phyloP scores from a whole-genome alignment of 2,888 invertebrate species.

The Morpho achilles region DNA sequence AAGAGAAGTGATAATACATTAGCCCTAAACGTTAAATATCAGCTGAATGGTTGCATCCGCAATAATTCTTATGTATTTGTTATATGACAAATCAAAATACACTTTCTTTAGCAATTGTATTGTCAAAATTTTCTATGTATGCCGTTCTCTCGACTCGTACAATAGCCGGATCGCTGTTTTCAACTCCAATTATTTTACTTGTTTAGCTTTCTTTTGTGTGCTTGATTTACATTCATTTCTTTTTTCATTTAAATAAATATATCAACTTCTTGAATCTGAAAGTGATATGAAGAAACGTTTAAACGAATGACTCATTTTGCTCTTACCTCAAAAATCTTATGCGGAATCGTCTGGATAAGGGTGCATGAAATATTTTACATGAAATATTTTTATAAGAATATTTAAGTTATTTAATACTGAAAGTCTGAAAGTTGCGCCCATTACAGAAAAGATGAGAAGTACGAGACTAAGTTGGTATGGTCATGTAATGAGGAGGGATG shows the following conservation, averaged over 20 bases:
- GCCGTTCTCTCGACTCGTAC: constrained; percentile 41
- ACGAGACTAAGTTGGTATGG: no score
- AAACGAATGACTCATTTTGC: constrained; percentile 26
- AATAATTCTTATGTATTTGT: constrained; percentile 25
- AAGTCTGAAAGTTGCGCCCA: no score
- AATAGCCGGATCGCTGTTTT: constrained; percentile 38
- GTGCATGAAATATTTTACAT: constrained; percentile 21
- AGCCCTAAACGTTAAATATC: no score
- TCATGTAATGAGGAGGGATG: no score
- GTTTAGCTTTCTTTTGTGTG: constrained; percentile 17
- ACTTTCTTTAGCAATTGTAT: constrained; percentile 69
- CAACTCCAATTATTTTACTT: constrained; percentile 10
- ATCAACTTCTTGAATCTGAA: constrained; percentile 24
- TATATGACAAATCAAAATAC: constrained; percentile 52
- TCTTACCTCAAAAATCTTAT: constrained; percentile 27
- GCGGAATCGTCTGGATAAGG: constrained; percentile 22
- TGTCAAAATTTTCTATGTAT: constrained; percentile 66
- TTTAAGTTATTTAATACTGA: not conserved
- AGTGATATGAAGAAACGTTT: constrained; percentile 26
- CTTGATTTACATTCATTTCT: constrained; percentile 11
- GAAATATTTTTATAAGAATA: constrained; percentile 12
- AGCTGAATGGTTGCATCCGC: no score
- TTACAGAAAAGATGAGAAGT: no score
- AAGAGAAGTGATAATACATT: no score
- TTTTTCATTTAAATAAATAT: constrained; percentile 12